These are phyloP conservation scores for Lethenteron camtschaticum DNA, from an alignment of 2,113 vertebrate genomes.

Conservation along the genomic window DNA sequence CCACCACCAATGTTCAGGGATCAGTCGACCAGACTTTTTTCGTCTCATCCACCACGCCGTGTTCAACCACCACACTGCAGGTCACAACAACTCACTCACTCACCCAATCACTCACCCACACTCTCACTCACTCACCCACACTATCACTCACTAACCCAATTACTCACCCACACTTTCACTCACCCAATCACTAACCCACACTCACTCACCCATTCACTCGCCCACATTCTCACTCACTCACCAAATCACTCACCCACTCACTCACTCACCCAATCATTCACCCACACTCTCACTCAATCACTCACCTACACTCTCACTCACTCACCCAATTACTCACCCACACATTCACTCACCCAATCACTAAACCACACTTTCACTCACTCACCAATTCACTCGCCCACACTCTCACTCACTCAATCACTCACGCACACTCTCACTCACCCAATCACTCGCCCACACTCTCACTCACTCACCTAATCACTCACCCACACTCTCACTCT, in stretches of 20 bases:
- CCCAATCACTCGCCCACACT: not conserved
- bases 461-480: not conserved
- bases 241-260: not conserved
- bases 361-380: not conserved
- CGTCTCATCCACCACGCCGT: constrained; percentile 5
- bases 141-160: not conserved
- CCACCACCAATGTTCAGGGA: constrained; percentile 12
- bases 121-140: not conserved
- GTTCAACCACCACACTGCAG: constrained; percentile 14
- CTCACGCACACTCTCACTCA: not conserved
- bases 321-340: constrained; percentile 10
- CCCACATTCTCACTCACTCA: too few species aligned
- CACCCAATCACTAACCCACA: not conserved
- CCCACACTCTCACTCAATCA: constrained; percentile 7
- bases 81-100: not conserved
- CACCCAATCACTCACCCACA: not conserved
- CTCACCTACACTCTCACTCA: constrained; percentile 4
- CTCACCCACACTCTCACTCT: constrained; percentile 2
- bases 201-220: not conserved
- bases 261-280: not conserved
- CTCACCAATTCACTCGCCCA: too few species aligned
- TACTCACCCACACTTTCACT: not conserved
- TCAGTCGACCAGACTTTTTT: constrained; percentile 17
- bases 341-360: not conserved
- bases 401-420: not conserved